Evolutionary conservation across 1,140 invertebrate genomes (phyloP).

Genomic region (Macrosteles quadrilineatus): DNA sequence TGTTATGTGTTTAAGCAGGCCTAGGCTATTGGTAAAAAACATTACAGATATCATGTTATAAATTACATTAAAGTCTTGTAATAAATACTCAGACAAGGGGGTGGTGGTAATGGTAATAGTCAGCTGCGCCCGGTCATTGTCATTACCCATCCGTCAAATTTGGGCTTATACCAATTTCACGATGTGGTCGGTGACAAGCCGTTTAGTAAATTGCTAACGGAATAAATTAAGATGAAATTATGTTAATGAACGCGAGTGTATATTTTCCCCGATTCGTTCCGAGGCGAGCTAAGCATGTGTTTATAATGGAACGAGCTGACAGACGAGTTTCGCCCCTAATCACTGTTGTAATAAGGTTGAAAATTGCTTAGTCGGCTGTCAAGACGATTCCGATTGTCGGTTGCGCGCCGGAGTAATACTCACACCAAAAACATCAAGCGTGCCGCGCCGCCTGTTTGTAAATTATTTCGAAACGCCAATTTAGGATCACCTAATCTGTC

Average conservation of each 20-base stretch:
- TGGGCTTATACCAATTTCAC: slow-evolving; percentile 4
- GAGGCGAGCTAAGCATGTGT: slow-evolving; percentile 25
- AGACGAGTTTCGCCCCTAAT: slow-evolving; percentile 24
- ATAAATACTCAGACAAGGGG: too few species aligned
- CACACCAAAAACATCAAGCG: slow-evolving; percentile 22
- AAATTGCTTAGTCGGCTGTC: slow-evolving; percentile 20
- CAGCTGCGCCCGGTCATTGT: too few species aligned
- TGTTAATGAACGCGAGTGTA: slow-evolving; percentile 26
- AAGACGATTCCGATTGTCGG: slow-evolving; percentile 22
- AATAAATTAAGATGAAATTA: slow-evolving; percentile 32
- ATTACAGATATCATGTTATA: too few species aligned
- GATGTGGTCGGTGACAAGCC: slow-evolving; percentile 19
- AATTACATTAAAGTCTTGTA: too few species aligned
- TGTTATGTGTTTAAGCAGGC: too few species aligned
- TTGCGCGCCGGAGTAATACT: neutral
- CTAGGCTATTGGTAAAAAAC: too few species aligned
- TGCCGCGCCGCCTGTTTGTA: neutral
- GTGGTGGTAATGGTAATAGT: too few species aligned
- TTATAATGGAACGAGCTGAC: slow-evolving; percentile 23
- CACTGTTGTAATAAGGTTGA: slow-evolving; percentile 27
- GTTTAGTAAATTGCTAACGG: slow-evolving; percentile 23
- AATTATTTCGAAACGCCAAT: slow-evolving; percentile 4
- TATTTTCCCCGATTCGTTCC: slow-evolving; percentile 28
- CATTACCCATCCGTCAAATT: neutral
- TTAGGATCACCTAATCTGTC: neutral